These are phyloP conservation scores for Kryptopterus vitreolus DNA, from an alignment of 2,797 vertebrate species.

Conservation along the genomic window DNA sequence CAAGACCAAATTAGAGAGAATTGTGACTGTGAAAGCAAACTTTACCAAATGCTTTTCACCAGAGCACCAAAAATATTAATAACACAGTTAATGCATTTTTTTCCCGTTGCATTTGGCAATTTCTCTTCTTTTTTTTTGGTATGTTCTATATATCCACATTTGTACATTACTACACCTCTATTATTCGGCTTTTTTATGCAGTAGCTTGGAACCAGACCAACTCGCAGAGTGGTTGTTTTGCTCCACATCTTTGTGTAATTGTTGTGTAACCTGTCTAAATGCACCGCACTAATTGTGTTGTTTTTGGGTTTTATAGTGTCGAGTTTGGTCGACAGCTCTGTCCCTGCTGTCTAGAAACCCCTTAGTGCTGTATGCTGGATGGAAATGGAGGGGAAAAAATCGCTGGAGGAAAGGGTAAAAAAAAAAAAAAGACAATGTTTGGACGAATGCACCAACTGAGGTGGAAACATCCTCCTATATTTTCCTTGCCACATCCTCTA, in stretches of 20 bases:
- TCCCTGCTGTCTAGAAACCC: background rate
- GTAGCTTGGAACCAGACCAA: background rate
- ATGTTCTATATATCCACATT: background rate
- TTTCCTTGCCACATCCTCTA: conserved; percentile 29
- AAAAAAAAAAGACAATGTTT: conserved; percentile 21
- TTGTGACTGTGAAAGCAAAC: background rate
- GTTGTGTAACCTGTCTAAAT: background rate
- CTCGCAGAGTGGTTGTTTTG: background rate
- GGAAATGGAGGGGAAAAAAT: background rate
- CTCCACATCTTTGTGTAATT: background rate
- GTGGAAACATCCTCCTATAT: conserved; percentile 27
- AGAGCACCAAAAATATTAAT: background rate
- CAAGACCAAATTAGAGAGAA: background rate
- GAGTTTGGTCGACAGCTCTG: conserved; percentile 10
- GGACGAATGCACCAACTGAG: background rate
- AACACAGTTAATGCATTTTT: background rate
- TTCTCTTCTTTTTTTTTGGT: background rate
- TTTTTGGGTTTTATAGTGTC: background rate
- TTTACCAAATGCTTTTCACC: background rate
- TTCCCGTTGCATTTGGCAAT: background rate
- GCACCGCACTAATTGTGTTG: background rate
- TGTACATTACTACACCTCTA: background rate
- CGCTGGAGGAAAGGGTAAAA: too few relatives aligned
- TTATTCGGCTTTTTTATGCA: background rate
- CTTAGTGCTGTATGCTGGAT: background rate